Base-by-base conservation (phyloP, 2,113 vertebrate genomes). In the Labeo rohita region DNA sequence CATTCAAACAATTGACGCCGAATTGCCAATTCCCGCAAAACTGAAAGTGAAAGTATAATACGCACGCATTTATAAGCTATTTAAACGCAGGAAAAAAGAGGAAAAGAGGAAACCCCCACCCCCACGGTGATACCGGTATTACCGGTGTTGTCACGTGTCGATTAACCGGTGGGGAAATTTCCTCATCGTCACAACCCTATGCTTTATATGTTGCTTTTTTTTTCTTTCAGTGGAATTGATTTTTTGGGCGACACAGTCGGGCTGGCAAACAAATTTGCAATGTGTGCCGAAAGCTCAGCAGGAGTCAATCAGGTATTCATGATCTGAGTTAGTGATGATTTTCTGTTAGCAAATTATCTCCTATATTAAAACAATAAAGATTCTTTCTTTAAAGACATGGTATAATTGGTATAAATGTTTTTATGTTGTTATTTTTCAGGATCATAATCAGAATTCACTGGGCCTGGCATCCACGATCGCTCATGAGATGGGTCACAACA, bases 401-500 rank as follows among this genome's bases (percentile, higher is more conserved):
- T 39, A 10, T 43, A 47, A 80, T 28, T 59, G 28, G 49, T 61
- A 34, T 8, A 34, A 7, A n/a, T 23, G 43, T 2, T 9, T 70
- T 1, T 85, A 9, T 13, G 1, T 39, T 21, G 43, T 86, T 77
- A 90, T 77, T 49, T 66, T 0, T 0, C 88, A 99, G 98, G 98
- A 98, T 79, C 96, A 98, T 91, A 93, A 92, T 11, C 0, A 0
- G 0, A 96, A 93, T 89, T 91, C 93, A 0, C 72, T 97, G 0
- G 96, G 97, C 0, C 93, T 97, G 7, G 97, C 98, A 0, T 96
- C 96, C 74, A 99, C 97, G 84, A 92, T 99, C 66, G 97, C 97
- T 23, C 98, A 99, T 0, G 98, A 99, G 95, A 96, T 99, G 97
- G 97, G 98, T 3, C 97, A 99, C 91, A 98, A 98, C 84, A 92